Base-by-base conservation (phyloP, 2,888 invertebrate species). In the Ellobium chinense region DNA sequence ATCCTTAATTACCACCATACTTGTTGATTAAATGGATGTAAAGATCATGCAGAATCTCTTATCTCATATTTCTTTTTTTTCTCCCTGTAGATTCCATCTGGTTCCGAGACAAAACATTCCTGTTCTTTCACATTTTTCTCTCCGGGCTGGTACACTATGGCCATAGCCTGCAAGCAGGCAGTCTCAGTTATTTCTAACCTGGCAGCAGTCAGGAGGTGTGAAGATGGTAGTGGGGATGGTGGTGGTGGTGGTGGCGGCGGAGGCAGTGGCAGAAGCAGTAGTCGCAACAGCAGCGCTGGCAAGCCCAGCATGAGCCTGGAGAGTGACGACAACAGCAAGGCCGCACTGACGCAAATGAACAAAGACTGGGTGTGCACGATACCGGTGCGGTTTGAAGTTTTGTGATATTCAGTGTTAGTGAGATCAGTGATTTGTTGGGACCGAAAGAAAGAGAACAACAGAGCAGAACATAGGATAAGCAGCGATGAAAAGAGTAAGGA, bases 51-150 rank as follows among this genome's bases (percentile, higher is more conserved):
- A 24, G 27, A 60, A 21, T 27, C n/a, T 7, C 60, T 60, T 7
- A 24, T n/a, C 7, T 24, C 5, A 14, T n/a, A n/a, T 56, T n/a
- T 27, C 24, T 24, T 56, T 66, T 46, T 66, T 39, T 0, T 69
- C 21, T 72, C 3, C 73, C n/a, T 31, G 2, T 58, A 78, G 78
- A 78, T 78, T 21, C 56, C 65, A 12, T 21, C 72, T 2, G 46
- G 29, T 31, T 27, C 72, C 9, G 56, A 63, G 56, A 14, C 72
- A 21, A 46, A 21, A 37, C 78, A 83, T 60, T 37, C 70, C 60
- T 83, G 83, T 56, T 77, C 73, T 56, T 81, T 83, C 31, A 58
- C 78, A 9, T 83, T 83, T 58, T 82, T 83, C 60, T 56, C 46
- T 21, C 69, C 81, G 24, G 83, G 83, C 27, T 82, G 68, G 37